phyloP scores from a whole-genome alignment of 92 coral and sea anemone genomes.

The Palythoa caribaeorum region DNA sequence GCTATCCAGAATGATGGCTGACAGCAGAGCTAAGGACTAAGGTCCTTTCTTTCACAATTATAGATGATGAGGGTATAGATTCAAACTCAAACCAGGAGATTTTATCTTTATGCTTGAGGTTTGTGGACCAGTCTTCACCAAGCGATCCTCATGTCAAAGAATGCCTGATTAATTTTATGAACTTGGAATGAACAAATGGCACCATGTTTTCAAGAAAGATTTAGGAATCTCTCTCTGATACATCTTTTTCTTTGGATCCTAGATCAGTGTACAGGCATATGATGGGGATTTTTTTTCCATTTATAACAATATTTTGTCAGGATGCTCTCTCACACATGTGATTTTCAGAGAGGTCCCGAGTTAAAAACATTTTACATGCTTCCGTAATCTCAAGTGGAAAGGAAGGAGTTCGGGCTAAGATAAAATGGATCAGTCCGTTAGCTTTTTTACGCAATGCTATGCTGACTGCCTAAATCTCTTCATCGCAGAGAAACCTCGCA shows the following conservation, averaged over 20 bases:
- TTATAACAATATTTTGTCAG: no score
- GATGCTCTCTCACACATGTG: no score
- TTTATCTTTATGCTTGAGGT: constrained; percentile 43
- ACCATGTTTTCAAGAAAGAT: neutral
- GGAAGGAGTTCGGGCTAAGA: constrained; percentile 73
- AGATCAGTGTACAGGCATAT: constrained; percentile 59
- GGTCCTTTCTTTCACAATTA: constrained; percentile 49
- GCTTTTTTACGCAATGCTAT: constrained; percentile 70
- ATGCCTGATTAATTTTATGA: neutral
- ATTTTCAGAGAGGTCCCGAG: no score
- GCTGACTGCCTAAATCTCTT: constrained; percentile 76
- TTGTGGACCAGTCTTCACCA: no score
- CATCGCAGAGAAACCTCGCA: constrained; percentile 62
- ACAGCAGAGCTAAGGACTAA: constrained; percentile 56
- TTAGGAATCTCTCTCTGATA: constrained; percentile 61
- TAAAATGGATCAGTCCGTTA: constrained; percentile 58
- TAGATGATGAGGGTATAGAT: constrained; percentile 62
- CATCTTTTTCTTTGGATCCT: constrained; percentile 64
- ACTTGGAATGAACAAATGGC: constrained; percentile 56
- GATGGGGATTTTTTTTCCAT: constrained; percentile 10
- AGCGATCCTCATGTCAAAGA: no score
- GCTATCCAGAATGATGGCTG: constrained; percentile 71
- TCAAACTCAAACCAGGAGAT: constrained; percentile 60
- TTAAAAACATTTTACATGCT: neutral
- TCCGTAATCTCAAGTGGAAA: constrained; percentile 65